phyloP scores from a whole-genome alignment of 2,888 invertebrate genomes.

The Tridacna crocea region DNA sequence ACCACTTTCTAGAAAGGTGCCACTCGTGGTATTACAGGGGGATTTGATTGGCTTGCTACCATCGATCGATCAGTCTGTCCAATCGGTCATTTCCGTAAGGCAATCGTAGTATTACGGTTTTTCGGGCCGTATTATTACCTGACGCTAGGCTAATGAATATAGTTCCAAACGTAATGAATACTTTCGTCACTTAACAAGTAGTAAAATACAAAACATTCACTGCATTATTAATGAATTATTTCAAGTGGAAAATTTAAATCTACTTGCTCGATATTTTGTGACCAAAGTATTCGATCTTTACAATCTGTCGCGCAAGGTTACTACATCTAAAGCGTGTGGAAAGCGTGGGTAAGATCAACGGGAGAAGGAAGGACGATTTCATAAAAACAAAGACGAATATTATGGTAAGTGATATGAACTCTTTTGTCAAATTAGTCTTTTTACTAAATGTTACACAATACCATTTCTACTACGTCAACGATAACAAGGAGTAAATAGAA shows the following conservation, averaged over 20 bases:
- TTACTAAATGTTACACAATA: background rate
- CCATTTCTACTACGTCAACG: background rate
- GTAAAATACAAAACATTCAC: background rate
- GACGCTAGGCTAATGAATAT: slow-evolving; percentile 3
- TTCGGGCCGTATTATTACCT: background rate
- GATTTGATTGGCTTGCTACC: background rate
- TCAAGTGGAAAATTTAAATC: background rate
- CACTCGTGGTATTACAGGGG: too few species aligned
- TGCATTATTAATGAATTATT: background rate
- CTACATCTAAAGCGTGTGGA: background rate
- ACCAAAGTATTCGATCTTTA: background rate
- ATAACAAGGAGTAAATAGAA: background rate
- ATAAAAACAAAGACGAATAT: background rate
- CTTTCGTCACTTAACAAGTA: background rate
- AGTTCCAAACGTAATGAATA: background rate
- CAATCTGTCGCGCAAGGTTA: slow-evolving; percentile 5
- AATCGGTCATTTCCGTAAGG: background rate
- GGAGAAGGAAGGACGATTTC: background rate
- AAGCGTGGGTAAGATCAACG: background rate
- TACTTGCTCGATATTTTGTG: background rate
- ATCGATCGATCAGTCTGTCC: background rate
- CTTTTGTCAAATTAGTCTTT: background rate
- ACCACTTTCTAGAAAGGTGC: too few species aligned
- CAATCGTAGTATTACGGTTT: background rate
- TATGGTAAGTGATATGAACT: background rate